Evolutionary conservation across 2,113 vertebrate species (phyloP), one percentile per base, ranked within the genome.

Genomic region (Rutilus rutilus): DNA sequence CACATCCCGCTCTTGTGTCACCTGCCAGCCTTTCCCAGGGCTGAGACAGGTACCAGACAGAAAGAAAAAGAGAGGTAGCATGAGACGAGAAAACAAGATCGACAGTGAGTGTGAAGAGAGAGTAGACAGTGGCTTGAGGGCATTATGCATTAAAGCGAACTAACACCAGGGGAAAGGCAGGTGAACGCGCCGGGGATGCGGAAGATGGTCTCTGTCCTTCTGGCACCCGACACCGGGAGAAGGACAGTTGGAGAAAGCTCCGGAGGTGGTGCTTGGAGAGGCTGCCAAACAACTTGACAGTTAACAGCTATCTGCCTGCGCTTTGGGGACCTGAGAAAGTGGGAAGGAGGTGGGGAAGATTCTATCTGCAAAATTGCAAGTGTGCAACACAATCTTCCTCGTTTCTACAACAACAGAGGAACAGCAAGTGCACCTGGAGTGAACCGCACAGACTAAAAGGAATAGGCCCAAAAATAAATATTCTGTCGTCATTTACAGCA

Each of bases 201-300:
- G 67, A 45, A 77, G 79, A 74, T 62, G 52, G 74, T 59, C 79
- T 52, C 59, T 54, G 84, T 86, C 75, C 80, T 74, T 73, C 85
- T 67, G 57, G 62, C 84, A 73, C 69, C 64, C 33, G 64, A 80
- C 73, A 82, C 60, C 1, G 21, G 73, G 74, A 87, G 47, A 88
- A 83, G 78, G 65, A 77, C 67, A 67, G 86, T 81, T 85, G 87
- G 85, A 82, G 74, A 85, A 82, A 85, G 67, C 74, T 90, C 64
- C 67, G 78, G 85, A 88, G 89, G 85, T 84, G 83, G 87, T 81
- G 59, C 78, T 75, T 42, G n/a, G 75, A 88, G 65, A 78, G 36
- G 84, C 82, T 86, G 83, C 84, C 85, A 87, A 82, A 82, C 71
- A 87, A 14, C 59, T 78, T 81, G 86, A 88, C 87, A 89, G 82